Evolutionary conservation across 1,140 invertebrate genomes (phyloP), one percentile per base, ranked within the genome.

Genomic region (Leptinotarsa undecemlineata): DNA sequence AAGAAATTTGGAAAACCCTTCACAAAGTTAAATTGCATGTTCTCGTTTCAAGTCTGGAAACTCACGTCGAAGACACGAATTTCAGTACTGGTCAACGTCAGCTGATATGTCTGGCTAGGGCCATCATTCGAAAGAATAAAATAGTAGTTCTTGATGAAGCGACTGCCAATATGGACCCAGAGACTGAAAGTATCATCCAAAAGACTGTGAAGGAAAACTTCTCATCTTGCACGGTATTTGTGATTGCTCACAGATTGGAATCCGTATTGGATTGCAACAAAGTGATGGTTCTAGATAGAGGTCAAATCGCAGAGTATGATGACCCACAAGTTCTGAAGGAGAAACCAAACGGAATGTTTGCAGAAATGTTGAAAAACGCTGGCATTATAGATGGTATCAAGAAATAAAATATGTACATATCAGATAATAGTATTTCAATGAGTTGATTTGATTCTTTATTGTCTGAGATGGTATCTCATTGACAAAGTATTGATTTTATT

Each of bases 201-300:
- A 90, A 86, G 85, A 94, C 89, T 21, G 90, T 89, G 78, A 89
- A 90, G 20, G 89, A 86, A 42, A 90, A 91, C 79, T 95, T 95
- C 84, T 84, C 84, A 0, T 83, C 90, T 71, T 92, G 91, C 73
- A 95, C 94, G 0, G 91, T 96, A 5, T 85, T 96, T 5, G 95
- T 94, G 1, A 95, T 96, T 77, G 93, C 94, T 17, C 94, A 95
- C 85, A 87, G 94, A 60, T 84, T 95, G 14, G 91, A 94, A 77
- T 95, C 94, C 0, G 92, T 96, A 47, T 92, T 96, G 89, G 93
- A 96, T 80, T 92, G 89, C 74, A 90, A 92, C 79, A 87, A 89
- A 74, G 89, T 95, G 72, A 85, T 95, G 78, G 92, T 94, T 0
- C 90, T 95, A 88, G 90, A 92, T 81, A 88, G 87, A 17, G 90